A percentile compares a stretch with the other conserved stretches of the same genome.
phyloP scores from a whole-genome alignment of 2,113 vertebrate genomes.

The Myanophis thanlyinensis region DNA sequence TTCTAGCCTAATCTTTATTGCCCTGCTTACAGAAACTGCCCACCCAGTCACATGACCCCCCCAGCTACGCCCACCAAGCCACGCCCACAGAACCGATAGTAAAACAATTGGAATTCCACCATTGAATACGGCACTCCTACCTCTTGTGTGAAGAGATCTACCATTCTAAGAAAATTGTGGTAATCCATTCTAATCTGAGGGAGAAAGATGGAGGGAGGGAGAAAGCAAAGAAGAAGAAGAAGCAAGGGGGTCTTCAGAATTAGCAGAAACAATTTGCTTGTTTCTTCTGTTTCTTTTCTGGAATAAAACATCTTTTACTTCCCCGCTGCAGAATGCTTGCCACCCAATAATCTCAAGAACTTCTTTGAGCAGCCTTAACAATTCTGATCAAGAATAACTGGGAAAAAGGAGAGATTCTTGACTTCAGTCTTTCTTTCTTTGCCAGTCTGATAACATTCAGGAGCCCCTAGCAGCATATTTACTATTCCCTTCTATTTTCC shows the following conservation, averaged over 20 bases:
- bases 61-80: no score
- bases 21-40: no score
- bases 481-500: neutral
- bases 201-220: neutral
- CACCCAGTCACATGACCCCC: no score
- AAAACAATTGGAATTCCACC: no score
- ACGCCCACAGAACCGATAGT: no score
- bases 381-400: neutral
- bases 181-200: neutral
- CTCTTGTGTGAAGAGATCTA: neutral
- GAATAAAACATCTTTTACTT: neutral
- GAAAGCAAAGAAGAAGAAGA: neutral
- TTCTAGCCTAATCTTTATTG: no score
- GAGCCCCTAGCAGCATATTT: neutral
- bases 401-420: neutral
- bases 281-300: neutral
- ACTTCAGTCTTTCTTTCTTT: neutral
- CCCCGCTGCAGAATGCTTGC: neutral
- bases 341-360: neutral
- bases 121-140: neutral
- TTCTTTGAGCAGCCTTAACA: neutral
- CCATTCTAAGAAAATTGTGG: no score
- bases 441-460: neutral
- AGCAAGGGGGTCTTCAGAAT: neutral
- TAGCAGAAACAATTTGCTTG: neutral